A percentile compares a stretch with the other conserved stretches of the same genome.
phyloP scores from a whole-genome alignment of 2,113 vertebrate genomes.

The Apodemus sylvaticus region DNA sequence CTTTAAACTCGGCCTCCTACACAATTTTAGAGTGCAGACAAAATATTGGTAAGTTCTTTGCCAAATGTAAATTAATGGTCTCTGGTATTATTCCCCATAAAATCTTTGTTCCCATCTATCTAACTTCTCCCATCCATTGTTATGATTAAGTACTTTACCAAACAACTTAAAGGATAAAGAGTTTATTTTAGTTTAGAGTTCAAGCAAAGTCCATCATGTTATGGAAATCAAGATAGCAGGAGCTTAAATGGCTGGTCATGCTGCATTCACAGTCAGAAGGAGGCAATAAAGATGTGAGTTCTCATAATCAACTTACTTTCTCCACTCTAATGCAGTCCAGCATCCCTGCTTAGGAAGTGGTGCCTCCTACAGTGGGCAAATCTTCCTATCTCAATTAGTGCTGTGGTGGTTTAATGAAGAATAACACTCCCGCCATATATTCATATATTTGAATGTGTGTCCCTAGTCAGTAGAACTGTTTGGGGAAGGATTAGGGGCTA shows the following conservation, averaged over 20 bases:
- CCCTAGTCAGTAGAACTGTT: neutral
- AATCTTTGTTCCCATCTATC: neutral
- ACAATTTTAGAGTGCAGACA: neutral
- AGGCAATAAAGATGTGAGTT: neutral
- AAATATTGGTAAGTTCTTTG: neutral
- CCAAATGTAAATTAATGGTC: neutral
- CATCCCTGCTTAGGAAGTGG: neutral
- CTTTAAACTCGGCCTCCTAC: neutral
- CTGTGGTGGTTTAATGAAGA: neutral
- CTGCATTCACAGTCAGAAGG: neutral
- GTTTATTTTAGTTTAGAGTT: neutral
- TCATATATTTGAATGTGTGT: neutral
- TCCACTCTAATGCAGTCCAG: neutral
- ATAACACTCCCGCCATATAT: neutral
- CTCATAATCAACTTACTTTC: neutral
- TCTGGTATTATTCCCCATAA: neutral
- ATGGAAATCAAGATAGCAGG: neutral
- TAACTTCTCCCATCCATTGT: neutral
- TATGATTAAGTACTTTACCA: neutral
- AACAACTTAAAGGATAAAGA: neutral
- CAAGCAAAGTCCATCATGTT: neutral
- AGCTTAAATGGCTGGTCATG: neutral
- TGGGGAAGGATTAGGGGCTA: neutral
- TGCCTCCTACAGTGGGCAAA: neutral
- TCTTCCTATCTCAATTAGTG: neutral